A percentile compares a stretch with the other conserved stretches of the same genome.
These are phyloP conservation scores for Anniella stebbinsi DNA, from an alignment of 2,797 vertebrate genomes.

Conservation along the genomic window DNA sequence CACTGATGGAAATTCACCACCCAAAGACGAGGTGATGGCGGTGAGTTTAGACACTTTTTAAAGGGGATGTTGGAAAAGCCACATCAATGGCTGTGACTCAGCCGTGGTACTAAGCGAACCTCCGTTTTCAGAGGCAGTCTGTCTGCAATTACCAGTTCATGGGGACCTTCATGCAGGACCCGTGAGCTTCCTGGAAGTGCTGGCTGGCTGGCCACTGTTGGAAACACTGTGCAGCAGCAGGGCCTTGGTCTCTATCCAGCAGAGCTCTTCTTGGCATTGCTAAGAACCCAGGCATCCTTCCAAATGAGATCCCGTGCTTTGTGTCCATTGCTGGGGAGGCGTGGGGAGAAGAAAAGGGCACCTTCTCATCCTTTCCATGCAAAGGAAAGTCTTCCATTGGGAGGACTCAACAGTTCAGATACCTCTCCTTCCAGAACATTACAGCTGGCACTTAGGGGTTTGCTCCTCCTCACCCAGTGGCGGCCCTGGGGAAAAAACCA, in stretches of 20 bases:
- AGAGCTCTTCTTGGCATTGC: neutral
- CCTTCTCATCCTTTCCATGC: neutral
- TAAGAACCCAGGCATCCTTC: neutral
- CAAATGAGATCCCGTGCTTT: neutral
- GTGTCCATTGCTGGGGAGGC: neutral
- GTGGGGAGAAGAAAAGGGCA: neutral
- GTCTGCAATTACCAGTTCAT: too few relatives aligned
- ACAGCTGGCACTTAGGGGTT: neutral
- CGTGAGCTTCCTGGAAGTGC: neutral
- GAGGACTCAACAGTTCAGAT: neutral
- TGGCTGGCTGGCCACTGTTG: neutral
- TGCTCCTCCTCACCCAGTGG: neutral
- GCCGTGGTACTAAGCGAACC: neutral
- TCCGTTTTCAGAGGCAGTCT: neutral
- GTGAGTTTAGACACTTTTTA: neutral
- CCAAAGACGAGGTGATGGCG: neutral
- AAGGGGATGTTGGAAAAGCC: neutral
- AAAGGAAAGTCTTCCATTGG: too few relatives aligned
- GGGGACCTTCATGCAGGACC: neutral
- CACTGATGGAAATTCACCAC: neutral
- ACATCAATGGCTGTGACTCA: too few relatives aligned
- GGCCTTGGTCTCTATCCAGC: neutral
- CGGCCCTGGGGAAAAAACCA: neutral
- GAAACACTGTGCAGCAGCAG: neutral
- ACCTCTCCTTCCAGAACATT: neutral